Evolutionary conservation across 1,140 invertebrate genomes (phyloP).

Genomic region (Hylyphantes graminicola): DNA sequence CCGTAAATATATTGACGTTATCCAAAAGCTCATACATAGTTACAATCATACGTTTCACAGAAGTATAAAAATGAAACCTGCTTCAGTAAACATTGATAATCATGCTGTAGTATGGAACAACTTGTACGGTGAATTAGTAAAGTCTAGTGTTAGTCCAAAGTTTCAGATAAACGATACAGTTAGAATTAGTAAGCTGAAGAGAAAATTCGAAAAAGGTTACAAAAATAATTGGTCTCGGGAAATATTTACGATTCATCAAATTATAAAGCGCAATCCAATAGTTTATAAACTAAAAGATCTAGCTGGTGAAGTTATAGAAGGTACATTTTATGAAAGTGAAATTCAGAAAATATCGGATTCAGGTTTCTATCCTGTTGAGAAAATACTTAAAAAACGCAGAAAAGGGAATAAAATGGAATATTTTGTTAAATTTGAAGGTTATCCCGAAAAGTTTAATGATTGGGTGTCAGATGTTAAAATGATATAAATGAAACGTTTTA

Average conservation of each 20-base stretch:
- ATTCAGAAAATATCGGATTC: conserved; percentile 2
- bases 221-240: background rate
- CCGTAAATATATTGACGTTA: background rate
- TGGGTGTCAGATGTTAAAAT: conserved; percentile 8
- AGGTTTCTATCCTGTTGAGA: conserved; percentile 2
- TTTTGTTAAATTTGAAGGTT: conserved; percentile 23
- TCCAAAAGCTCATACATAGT: background rate
- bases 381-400: conserved; percentile 20
- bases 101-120: background rate
- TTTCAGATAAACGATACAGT: background rate
- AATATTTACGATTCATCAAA: background rate
- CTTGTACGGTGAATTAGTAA: background rate
- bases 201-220: background rate
- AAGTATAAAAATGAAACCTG: conserved; percentile 6
- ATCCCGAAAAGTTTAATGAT: conserved; percentile 6
- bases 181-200: background rate
- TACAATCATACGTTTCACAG: conserved; percentile 8
- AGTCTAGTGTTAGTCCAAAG: background rate
- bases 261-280: background rate
- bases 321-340: conserved; percentile 37
- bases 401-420: background rate
- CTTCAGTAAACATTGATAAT: background rate
- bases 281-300: conserved; percentile 29
- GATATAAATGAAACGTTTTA: background rate
- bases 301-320: background rate